Evolutionary conservation across 2,888 invertebrate species (phyloP).

Genomic region (Parapristionchus giblindavisi): DNA sequence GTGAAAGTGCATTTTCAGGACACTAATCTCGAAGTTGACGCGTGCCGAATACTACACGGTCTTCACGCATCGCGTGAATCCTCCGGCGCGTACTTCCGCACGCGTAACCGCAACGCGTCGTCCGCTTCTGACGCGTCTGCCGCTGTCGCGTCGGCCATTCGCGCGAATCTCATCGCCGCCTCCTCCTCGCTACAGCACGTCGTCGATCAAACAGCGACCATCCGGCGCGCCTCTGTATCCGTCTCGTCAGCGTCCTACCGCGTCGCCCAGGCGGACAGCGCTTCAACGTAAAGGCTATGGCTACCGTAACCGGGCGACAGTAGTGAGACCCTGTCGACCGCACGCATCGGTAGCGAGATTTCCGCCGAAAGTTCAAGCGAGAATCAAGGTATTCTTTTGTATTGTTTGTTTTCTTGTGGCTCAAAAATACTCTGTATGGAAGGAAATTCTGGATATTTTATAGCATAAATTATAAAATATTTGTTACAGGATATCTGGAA

Average conservation of each 20-base stretch:
- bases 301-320: too few relatives aligned
- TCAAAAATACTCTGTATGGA: not conserved
- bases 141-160: not conserved
- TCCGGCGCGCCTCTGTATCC: not conserved
- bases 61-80: not conserved
- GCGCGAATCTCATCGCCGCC: not conserved
- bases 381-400: not conserved
- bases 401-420: too few relatives aligned
- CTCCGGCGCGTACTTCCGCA: constrained; percentile 21
- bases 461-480: too few relatives aligned
- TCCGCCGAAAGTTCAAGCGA: not conserved
- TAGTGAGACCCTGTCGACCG: not conserved
- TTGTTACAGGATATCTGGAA: constrained; percentile 5
- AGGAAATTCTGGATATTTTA: not conserved
- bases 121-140: not conserved
- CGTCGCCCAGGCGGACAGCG: not conserved
- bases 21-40: constrained; percentile 13
- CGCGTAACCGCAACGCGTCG: not conserved
- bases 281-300: too few relatives aligned
- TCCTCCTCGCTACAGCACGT: constrained; percentile 21
- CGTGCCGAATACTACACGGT: constrained; percentile 23
- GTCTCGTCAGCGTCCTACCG: not conserved
- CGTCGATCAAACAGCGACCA: not conserved
- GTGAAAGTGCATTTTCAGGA: not conserved
- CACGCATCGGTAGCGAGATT: constrained; percentile 9